Conservation (phyloP, 2,888 invertebrate genomes). For the Hipparchia sbordonii region DNA sequence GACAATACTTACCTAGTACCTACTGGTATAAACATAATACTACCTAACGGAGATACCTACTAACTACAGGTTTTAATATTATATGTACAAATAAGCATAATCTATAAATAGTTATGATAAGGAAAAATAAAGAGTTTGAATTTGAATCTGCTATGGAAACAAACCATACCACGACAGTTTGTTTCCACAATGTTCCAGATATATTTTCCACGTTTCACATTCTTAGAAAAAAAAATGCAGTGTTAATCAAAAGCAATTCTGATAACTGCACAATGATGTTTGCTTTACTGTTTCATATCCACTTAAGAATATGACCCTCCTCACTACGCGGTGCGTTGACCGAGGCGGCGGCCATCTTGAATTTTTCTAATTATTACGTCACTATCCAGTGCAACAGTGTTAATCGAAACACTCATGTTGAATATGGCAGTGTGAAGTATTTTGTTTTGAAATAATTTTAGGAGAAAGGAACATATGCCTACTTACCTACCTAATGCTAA, state of each 20-base stretch:
- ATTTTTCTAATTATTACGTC: slow-evolving; percentile 41
- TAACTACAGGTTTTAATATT: too few species aligned
- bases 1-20: too few species aligned
- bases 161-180: neutral
- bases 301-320: slow-evolving; percentile 45
- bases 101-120: too few species aligned
- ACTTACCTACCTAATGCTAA: too few species aligned
- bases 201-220: neutral
- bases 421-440: neutral
- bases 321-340: slow-evolving; percentile 45
- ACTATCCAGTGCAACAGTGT: slow-evolving; percentile 21
- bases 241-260: slow-evolving; percentile 25
- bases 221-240: slow-evolving; percentile 10
- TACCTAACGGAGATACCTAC: too few species aligned
- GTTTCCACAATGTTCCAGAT: neutral
- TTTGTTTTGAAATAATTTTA: slow-evolving; percentile 5
- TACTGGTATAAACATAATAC: too few species aligned
- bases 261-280: slow-evolving; percentile 25
- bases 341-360: slow-evolving; percentile 63
- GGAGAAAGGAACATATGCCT: neutral
- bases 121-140: too few species aligned
- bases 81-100: too few species aligned
- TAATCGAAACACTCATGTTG: slow-evolving; percentile 17
- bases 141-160: neutral
- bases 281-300: slow-evolving; percentile 36